phyloP scores from a whole-genome alignment of 2,888 invertebrate species.

The Margaritifera margaritifera region DNA sequence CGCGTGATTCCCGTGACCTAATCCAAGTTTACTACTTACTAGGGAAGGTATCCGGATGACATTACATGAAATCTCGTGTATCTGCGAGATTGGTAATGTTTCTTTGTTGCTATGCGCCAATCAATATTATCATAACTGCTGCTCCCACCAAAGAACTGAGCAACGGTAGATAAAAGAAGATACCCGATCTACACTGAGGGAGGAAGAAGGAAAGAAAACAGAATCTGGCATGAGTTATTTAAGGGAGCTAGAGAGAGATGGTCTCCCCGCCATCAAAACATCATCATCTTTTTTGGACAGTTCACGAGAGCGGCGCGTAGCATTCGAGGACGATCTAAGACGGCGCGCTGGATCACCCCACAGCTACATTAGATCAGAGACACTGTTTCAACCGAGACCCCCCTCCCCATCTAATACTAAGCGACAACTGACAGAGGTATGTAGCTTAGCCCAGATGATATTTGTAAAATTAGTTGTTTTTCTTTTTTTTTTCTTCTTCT shows the following conservation, averaged over 20 bases:
- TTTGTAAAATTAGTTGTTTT: slow-evolving; percentile 10
- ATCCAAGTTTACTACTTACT: too few relatives aligned
- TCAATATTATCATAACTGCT: too few relatives aligned
- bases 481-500: too few relatives aligned
- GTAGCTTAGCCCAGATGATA: slow-evolving; percentile 13
- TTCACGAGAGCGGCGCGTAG: slow-evolving; percentile 20
- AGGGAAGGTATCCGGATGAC: too few relatives aligned
- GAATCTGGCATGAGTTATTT: slow-evolving; percentile 17
- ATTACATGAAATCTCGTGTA: too few relatives aligned
- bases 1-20: too few relatives aligned
- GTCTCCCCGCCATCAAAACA: slow-evolving; percentile 28
- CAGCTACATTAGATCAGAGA: slow-evolving; percentile 25
- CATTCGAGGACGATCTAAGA: slow-evolving; percentile 28
- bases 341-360: slow-evolving; percentile 21
- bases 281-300: slow-evolving; percentile 10
- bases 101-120: too few relatives aligned
- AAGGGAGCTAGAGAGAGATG: slow-evolving; percentile 24
- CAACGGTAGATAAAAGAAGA: too few relatives aligned
- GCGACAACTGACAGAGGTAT: slow-evolving; percentile 36
- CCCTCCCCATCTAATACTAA: slow-evolving; percentile 42
- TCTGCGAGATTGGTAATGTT: too few relatives aligned
- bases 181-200: too few relatives aligned
- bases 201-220: neutral
- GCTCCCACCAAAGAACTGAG: too few relatives aligned
- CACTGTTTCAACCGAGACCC: slow-evolving; percentile 41